These are phyloP conservation scores for Antheraea pernyi DNA, from an alignment of 1,140 invertebrate species.

Conservation along the genomic window DNA sequence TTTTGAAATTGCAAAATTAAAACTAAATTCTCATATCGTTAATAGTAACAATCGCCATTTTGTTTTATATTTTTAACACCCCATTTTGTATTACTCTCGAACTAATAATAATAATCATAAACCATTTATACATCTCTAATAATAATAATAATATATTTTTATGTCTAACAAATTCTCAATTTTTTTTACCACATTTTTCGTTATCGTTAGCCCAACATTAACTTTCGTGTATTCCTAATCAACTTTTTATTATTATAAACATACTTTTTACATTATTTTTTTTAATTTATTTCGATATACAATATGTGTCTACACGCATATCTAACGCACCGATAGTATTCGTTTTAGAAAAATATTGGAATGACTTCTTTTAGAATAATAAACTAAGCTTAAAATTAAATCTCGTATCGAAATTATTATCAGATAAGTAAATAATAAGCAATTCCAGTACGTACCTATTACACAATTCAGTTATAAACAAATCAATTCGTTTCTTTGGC, in stretches of 20 bases:
- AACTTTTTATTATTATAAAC: conserved; percentile 69
- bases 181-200: conserved; percentile 51
- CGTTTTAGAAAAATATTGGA: conserved; percentile 72
- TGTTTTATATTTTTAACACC: conserved; percentile 34
- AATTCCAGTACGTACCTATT: not conserved
- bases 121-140: conserved; percentile 77
- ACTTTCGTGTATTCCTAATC: conserved; percentile 61
- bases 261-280: conserved; percentile 68
- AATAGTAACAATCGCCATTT: conserved; percentile 76
- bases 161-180: conserved; percentile 77
- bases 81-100: conserved; percentile 66
- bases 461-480: conserved; percentile 14
- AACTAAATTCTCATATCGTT: conserved; percentile 78
- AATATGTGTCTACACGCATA: conserved; percentile 52
- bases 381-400: conserved; percentile 39
- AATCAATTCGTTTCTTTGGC: conserved; percentile 74
- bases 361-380: conserved; percentile 51
- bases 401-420: conserved; percentile 27
- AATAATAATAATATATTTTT: conserved; percentile 63
- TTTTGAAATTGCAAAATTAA: conserved; percentile 79
- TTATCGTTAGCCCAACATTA: conserved; percentile 64
- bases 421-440: conserved; percentile 19
- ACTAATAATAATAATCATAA: conserved; percentile 77
- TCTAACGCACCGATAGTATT: conserved; percentile 54
- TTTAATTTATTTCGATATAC: conserved; percentile 44